phyloP scores from a whole-genome alignment of 2,888 invertebrate genomes.

The Parochlus steinenii region DNA sequence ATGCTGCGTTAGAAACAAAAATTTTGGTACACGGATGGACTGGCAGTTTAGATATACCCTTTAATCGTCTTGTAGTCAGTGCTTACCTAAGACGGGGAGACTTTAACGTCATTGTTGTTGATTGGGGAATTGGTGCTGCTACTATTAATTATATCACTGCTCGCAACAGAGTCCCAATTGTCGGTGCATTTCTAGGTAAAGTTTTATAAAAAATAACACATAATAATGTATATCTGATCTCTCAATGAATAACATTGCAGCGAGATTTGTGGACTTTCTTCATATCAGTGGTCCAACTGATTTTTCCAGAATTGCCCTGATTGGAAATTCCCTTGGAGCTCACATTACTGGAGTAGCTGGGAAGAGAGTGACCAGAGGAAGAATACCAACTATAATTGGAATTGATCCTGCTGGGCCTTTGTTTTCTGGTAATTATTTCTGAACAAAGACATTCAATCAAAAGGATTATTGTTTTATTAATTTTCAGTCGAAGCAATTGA shows the following conservation, averaged over 20 bases:
- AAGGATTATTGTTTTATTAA: conserved; percentile 15
- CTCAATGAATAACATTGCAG: conserved; percentile 13
- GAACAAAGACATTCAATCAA: background rate
- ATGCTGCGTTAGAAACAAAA: conserved; percentile 16
- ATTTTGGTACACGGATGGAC: conserved; percentile 40
- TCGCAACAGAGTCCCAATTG: conserved; percentile 23
- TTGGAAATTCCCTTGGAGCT: conserved; percentile 35
- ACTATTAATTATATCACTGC: conserved; percentile 36
- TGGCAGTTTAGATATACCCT: conserved; percentile 32
- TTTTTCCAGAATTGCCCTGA: too few relatives aligned
- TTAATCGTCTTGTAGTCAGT: conserved; percentile 19
- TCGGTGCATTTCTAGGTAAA: background rate
- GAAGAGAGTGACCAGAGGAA: conserved; percentile 33
- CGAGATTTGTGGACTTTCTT: conserved; percentile 15
- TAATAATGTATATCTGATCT: conserved; percentile 26
- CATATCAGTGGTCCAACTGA: too few relatives aligned
- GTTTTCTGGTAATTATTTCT: background rate
- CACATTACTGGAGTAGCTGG: conserved; percentile 37
- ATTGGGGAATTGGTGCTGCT: conserved; percentile 35
- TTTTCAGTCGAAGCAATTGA: too few relatives aligned
- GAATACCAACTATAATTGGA: too few relatives aligned
- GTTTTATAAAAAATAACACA: conserved; percentile 25
- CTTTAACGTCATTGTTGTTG: conserved; percentile 36
- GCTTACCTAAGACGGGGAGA: conserved; percentile 36
- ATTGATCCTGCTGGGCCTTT: too few relatives aligned